phyloP scores from a whole-genome alignment of 2,113 vertebrate genomes.

The Channa argus region DNA sequence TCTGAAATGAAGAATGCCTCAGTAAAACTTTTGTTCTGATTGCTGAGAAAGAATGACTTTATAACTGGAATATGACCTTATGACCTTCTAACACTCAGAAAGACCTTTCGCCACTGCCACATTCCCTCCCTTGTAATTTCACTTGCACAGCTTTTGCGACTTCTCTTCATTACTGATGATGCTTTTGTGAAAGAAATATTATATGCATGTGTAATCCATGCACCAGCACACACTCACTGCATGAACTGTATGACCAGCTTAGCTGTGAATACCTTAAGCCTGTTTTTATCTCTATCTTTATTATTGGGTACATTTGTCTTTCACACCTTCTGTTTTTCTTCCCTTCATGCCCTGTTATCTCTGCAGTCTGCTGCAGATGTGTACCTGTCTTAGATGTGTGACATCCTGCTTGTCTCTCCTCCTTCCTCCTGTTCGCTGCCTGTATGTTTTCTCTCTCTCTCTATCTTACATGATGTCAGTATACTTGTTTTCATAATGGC shows the following conservation, averaged over 20 bases:
- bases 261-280: constrained; percentile 47
- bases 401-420: constrained; percentile 83
- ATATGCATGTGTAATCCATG: constrained; percentile 13
- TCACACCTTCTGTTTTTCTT: constrained; percentile 71
- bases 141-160: constrained; percentile 28
- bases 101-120: constrained; percentile 16
- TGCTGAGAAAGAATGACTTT: not conserved
- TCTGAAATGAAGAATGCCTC: constrained; percentile 43
- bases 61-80: constrained; percentile 13
- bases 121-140: constrained; percentile 17
- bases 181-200: constrained; percentile 24
- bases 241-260: constrained; percentile 59
- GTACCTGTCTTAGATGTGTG: constrained; percentile 84
- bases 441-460: constrained; percentile 74
- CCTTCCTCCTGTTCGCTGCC: constrained; percentile 80
- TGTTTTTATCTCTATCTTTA: constrained; percentile 55
- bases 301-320: constrained; percentile 66
- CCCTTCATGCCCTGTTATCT: constrained; percentile 67
- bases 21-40: not conserved
- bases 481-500: constrained; percentile 30
- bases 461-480: constrained; percentile 28
- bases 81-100: constrained; percentile 21
- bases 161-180: constrained; percentile 30
- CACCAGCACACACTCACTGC: constrained; percentile 33
- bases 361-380: constrained; percentile 82